A percentile compares a stretch with the other conserved stretches of the same genome.
These are phyloP conservation scores for Melitaea cinxia DNA, from an alignment of 1,140 invertebrate species.

Conservation along the genomic window DNA sequence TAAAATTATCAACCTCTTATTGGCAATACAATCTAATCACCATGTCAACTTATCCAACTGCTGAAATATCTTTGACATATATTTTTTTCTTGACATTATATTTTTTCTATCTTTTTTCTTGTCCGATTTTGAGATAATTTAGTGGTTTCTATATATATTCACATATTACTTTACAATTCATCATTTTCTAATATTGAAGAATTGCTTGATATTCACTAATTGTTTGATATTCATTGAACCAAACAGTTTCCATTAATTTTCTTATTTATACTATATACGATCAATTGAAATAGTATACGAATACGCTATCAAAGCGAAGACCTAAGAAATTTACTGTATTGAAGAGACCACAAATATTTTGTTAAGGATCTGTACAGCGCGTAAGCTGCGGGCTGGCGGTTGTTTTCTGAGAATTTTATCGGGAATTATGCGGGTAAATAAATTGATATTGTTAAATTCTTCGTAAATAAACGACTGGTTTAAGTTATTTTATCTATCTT, in stretches of 20 bases:
- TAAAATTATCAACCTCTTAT: too few relatives aligned
- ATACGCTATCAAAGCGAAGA: background rate
- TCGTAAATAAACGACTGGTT: background rate
- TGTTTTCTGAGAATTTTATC: conserved; percentile 22
- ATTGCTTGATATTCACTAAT: too few relatives aligned
- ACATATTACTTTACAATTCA: too few relatives aligned
- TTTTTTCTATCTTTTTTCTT: too few relatives aligned
- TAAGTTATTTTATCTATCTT: conserved; percentile 3
- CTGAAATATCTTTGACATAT: too few relatives aligned
- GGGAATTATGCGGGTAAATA: conserved; percentile 18
- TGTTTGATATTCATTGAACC: background rate
- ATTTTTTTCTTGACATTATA: too few relatives aligned
- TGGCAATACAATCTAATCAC: too few relatives aligned
- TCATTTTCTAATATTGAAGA: too few relatives aligned
- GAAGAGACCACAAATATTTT: conserved; percentile 16
- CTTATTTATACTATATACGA: background rate
- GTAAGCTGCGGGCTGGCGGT: conserved; percentile 18
- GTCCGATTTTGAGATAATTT: too few relatives aligned
- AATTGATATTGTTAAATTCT: conserved; percentile 14
- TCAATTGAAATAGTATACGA: background rate
- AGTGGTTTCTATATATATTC: too few relatives aligned
- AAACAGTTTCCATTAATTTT: background rate
- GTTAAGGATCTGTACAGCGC: conserved; percentile 11
- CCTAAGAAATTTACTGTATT: background rate
- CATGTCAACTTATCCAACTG: too few relatives aligned